phyloP scores from a whole-genome alignment of 2,888 invertebrate species.

The Plagiodera versicolora region DNA sequence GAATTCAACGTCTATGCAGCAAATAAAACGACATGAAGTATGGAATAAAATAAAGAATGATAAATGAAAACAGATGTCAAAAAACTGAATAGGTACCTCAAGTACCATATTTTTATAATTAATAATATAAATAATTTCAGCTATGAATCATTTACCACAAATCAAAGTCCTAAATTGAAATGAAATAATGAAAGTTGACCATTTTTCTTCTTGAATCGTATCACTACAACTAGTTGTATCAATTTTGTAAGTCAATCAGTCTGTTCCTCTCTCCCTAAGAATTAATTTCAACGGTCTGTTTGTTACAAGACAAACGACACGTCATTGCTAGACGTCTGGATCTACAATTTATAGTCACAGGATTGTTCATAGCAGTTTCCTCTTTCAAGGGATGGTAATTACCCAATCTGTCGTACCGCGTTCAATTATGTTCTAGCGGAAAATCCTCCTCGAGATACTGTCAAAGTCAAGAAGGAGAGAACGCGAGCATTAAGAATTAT shows the following conservation, averaged over 20 bases:
- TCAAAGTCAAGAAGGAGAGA: not conserved
- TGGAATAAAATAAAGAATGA: no score
- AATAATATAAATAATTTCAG: no score
- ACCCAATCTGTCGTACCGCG: conserved; percentile 22
- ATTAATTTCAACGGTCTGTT: conserved; percentile 26
- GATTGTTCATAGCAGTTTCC: conserved; percentile 28
- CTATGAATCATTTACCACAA: no score
- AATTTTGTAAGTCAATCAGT: not conserved
- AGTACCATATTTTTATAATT: no score
- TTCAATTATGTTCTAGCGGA: conserved; percentile 15
- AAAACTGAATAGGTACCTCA: no score
- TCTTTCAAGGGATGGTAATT: conserved; percentile 27
- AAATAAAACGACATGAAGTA: no score
- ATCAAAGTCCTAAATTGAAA: no score
- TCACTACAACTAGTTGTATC: not conserved
- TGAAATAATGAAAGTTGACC: no score
- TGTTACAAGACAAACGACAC: conserved; percentile 30
- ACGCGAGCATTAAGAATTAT: not conserved
- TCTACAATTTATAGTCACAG: conserved; percentile 32
- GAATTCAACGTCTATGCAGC: no score
- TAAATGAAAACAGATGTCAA: no score
- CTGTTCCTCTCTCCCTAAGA: conserved; percentile 17
- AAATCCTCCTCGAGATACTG: conserved; percentile 3
- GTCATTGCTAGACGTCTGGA: conserved; percentile 30
- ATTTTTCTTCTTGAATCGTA: no score